Evolutionary conservation across 2,797 vertebrate genomes (phyloP), one percentile per base, ranked within the genome.

Genomic region (Novumbra hubbsi): DNA sequence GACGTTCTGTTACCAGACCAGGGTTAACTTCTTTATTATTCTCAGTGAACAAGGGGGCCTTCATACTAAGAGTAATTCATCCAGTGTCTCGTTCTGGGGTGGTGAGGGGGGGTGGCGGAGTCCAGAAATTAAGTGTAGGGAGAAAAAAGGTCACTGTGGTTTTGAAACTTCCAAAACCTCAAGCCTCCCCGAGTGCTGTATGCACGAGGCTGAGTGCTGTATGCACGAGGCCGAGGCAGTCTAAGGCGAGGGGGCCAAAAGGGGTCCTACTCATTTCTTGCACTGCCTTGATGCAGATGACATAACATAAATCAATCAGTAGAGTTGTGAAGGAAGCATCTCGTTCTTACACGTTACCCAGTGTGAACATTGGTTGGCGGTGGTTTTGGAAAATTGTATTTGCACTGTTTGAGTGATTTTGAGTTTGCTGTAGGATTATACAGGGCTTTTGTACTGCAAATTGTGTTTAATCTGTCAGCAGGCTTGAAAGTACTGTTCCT

Each of bases 231-330:
- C 0, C 48, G 72, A 21, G 30, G 30, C 32, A 8, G 5, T 4
- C 41, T 49, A 19, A 83, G 88, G 83, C 84, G 81, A 81, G 83
- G 69, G 85, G 86, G 86, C 88, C 86, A 73, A 75, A 83, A 85
- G 79, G 84, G 82, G 86, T 86, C 82, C 83, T 68, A 77, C 84
- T 89, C 83, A 88, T 86, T 82, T 76, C 78, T 28, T 72, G 76
- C 65, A 85, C 73, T 82, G 79, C 80, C 84, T 86, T 84, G 82
- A 85, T 80, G 80, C 38, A 80, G 79, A 79, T 70, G 52, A 91
- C 91, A n/a, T n/a, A 90, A 91, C 86, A 91, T 65, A 75, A 82
- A 88, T 91, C 89, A 83, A 84, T 91, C 90, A 90, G 78, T 80
- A 57, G 70, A 65, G 73, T 76, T 79, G 82, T 90, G 91, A 88